Evolutionary conservation across 2,888 invertebrate species (phyloP).

Genomic region (Polyploca ridens): DNA sequence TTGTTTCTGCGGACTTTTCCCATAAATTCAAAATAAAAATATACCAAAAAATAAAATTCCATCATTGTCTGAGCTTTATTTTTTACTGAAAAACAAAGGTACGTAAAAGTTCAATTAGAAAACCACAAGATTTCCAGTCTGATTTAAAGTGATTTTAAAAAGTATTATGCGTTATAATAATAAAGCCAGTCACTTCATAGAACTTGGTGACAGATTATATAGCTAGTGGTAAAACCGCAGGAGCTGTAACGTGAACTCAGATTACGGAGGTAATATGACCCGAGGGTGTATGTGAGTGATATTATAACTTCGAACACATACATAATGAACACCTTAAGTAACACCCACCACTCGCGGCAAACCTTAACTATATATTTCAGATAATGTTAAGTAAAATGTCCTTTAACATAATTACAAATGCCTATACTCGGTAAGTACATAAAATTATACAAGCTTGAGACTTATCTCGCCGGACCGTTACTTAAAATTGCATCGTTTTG

Average conservation of each 20-base stretch:
- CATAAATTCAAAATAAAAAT: background rate
- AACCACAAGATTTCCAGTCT: background rate
- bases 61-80: background rate
- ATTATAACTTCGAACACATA: conserved; percentile 21
- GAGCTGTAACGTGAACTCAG: conserved; percentile 30
- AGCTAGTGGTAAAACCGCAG: conserved; percentile 23
- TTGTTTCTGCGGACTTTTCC: background rate
- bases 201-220: background rate
- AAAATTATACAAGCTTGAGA: conserved; percentile 55
- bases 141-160: background rate
- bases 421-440: conserved; percentile 46
- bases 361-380: conserved; percentile 28
- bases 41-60: background rate
- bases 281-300: conserved; percentile 29
- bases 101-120: background rate
- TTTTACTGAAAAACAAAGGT: background rate
- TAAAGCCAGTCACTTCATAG: background rate
- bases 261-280: conserved; percentile 35
- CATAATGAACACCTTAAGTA: conserved; percentile 33
- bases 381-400: conserved; percentile 1
- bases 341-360: conserved; percentile 19
- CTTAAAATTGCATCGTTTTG: conserved; percentile 78
- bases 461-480: conserved; percentile 67
- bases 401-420: conserved; percentile 5
- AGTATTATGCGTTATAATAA: background rate